Base-by-base conservation (phyloP, 2,888 invertebrate species). In the Dorcus parallelipipedus region DNA sequence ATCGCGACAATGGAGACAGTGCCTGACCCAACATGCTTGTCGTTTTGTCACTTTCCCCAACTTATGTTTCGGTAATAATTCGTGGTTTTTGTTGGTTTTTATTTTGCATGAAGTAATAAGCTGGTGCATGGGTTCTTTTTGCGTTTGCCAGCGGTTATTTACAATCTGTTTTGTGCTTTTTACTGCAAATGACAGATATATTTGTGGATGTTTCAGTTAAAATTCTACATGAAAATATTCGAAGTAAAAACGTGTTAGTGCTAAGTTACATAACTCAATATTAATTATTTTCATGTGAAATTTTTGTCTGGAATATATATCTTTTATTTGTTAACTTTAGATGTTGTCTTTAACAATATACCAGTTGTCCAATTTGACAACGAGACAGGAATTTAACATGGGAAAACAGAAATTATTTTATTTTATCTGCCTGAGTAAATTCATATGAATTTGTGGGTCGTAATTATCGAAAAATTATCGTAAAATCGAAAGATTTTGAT, bases 1-100 rank as follows among this genome's bases (percentile, higher is more conserved):
- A 71, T 73, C 74, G 75, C 69, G 76, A 75, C 69, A 76, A 75
- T 64, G 77, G 76, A 70, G 76, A 76, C 69, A 76, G 71, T 74
- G 76, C 77, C 77, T 78, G 78, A 77, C 74, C 73, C 70, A 71
- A 69, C 70, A 69, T 71, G 72, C 73, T 73, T 72, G 73, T 69
- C 71, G 70, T 71, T 72, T 59, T 72, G 73, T 72, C 72, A 75
- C 67, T 69, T 64, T 72, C 67, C 72, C 69, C 71, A 70, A 71
- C 69, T 72, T 71, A 71, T 69, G 71, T 73, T 75, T 75, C 73
- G 77, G 77, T 78, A 76, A 76, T 73, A 69, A 71, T 69, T 69
- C 63, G 71, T 72, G 71, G 72, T 70, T 73, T 72, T 70, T 72
- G 68, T 69, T 72, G 67, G 68, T 67, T 68, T 66, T 61, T 67